Base-by-base conservation (phyloP, 64 coral and sea anemone species). In the Porites australiensis region DNA sequence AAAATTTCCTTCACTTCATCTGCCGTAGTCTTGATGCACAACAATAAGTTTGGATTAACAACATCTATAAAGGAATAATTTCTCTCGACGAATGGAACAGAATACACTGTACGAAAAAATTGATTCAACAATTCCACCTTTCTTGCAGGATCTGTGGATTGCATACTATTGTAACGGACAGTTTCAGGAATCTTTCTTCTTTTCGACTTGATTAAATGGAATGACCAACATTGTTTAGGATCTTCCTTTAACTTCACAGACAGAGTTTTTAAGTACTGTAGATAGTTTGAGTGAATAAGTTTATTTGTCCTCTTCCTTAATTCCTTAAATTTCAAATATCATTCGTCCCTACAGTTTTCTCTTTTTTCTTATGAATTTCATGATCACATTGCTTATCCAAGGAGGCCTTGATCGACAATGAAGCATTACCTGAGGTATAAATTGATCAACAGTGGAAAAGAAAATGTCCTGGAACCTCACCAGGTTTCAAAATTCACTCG, bases 1-100 rank as follows among this genome's bases (percentile, higher is more conserved):
- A 89, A 61, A 60, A 79, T 89, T 4, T 73, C 70, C 22, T 73
- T 73, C 11, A 73, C 20, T 73, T 44, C 10, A 27, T 73, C 2
- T 43, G 11, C 44, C 21, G 70, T 4, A 43, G 70, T 73, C 12
- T 10, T 43, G 13, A 73, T 6, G 14, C 20, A 19, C 63, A 66
- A 13, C 63, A 66, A 19, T n/a, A n/a, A n/a, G n/a, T n/a, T n/a
- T 18, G 14, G 20, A 19, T 13, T 0, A 66, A 66, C 14, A 18
- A 13, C 63, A 70, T 22, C 6, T 23, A 10, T 23, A 5, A 19
- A 70, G 67, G 67, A 23, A 21, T 8, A 8, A 37, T 43, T 72
- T n/a, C n/a, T n/a, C n/a, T n/a, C n/a, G n/a, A n/a, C n/a, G n/a
- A n/a, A n/a, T n/a, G n/a, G n/a, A n/a, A n/a, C n/a, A 7, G 69